Conservation (phyloP, 2,797 vertebrate species). For the Psittacula derbiana region DNA sequence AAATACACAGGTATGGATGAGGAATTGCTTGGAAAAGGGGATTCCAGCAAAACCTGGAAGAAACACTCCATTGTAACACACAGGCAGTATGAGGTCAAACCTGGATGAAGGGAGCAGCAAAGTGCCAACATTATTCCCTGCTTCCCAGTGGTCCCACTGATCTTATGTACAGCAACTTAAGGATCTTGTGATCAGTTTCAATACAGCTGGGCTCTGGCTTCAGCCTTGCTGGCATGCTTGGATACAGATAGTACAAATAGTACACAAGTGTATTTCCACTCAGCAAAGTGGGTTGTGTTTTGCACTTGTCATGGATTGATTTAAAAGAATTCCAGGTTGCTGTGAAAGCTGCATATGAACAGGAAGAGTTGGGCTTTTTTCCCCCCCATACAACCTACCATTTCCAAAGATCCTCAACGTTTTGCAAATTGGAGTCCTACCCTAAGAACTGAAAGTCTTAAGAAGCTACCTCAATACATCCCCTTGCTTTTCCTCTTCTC, state of each 20-base stretch:
- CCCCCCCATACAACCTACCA: neutral
- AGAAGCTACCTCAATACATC: neutral
- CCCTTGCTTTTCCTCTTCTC: neutral
- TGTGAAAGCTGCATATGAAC: neutral
- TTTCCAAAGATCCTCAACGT: neutral
- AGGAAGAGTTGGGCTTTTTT: neutral
- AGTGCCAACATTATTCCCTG: neutral
- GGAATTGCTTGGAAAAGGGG: neutral
- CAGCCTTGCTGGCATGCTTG: neutral
- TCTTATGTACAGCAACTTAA: neutral
- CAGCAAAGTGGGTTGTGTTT: neutral
- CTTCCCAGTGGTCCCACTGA: neutral
- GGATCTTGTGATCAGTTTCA: neutral
- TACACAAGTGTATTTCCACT: neutral
- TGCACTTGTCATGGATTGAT: neutral
- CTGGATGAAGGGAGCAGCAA: neutral
- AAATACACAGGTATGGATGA: neutral
- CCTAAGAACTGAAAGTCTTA: neutral
- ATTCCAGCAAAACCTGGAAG: neutral
- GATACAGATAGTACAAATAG: neutral
- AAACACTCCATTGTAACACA: neutral
- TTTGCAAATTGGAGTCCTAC: neutral
- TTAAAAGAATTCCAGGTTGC: neutral
- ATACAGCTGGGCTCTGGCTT: neutral
- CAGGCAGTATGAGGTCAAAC: neutral